A percentile compares a stretch with the other conserved stretches of the same genome.
These are phyloP conservation scores for Laothoe populi DNA, from an alignment of 2,888 invertebrate genomes.

Conservation along the genomic window DNA sequence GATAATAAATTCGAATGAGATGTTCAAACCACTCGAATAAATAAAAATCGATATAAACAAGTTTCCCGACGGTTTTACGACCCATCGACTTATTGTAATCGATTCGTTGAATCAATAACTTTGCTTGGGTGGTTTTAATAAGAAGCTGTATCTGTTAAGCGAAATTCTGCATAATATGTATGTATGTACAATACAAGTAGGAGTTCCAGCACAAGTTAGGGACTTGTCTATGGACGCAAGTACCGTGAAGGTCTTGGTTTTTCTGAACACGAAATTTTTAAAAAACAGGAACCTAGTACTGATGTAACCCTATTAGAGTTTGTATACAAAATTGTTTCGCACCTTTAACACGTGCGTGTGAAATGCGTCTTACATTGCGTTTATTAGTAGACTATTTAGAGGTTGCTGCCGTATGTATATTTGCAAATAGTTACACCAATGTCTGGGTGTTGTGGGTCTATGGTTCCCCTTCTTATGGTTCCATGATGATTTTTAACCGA, in stretches of 20 bases:
- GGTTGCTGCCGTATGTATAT: too few species aligned
- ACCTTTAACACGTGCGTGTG: background rate
- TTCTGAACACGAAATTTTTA: too few species aligned
- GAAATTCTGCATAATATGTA: too few species aligned
- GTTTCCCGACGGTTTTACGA: background rate
- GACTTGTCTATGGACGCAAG: too few species aligned
- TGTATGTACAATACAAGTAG: too few species aligned
- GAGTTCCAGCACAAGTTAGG: too few species aligned
- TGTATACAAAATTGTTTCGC: background rate
- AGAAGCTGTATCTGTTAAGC: too few species aligned
- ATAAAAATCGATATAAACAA: constrained; percentile 5
- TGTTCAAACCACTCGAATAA: constrained; percentile 27
- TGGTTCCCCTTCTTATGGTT: too few species aligned
- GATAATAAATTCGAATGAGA: background rate
- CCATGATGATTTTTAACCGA: too few species aligned
- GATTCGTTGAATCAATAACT: background rate
- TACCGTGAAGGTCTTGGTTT: too few species aligned
- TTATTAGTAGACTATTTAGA: background rate
- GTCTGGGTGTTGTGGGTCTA: too few species aligned
- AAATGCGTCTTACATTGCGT: background rate
- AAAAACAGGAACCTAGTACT: background rate
- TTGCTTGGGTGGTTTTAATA: background rate
- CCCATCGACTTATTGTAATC: background rate
- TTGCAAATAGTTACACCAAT: too few species aligned
- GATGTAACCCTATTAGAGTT: constrained; percentile 7